Evolutionary conservation across 2,797 vertebrate genomes (phyloP), one percentile per base, ranked within the genome.

Genomic region (Spinibarbus caldwelli): DNA sequence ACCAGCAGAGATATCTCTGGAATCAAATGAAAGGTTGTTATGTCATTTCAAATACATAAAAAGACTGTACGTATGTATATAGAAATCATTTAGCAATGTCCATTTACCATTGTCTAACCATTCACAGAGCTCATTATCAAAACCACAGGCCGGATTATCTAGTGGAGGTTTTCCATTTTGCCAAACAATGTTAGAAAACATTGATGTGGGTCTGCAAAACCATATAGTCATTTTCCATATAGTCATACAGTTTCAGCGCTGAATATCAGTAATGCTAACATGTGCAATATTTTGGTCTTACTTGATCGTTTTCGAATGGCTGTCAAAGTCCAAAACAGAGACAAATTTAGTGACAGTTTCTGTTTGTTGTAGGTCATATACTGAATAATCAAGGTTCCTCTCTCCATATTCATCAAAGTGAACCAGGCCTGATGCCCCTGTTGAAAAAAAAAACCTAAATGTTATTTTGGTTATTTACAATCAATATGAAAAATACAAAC

Each of bases 261-360:
- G 2, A 78, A 21, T 8, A 75, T 84, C 19, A 23, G 45, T 15
- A 5, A 21, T 21, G 0, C 11, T 17, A 49, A 23, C 29, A 57
- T 11, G 6, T 45, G 1, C 5, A 41, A 34, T 72, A 75, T 54
- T 66, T 76, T 87, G 23, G 47, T 54, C 67, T 91, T 92, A 97
- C 96, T 95, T 94, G 86, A 97, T 68, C 6, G 14, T 86, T 94
- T 95, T 96, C 87, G 91, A 90, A 68, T 89, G 88, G 80, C 96
- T 96, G 84, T 97, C 94, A 85, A 95, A 97, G 68, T 95, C 89
- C 62, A 97, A 95, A 85, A 97, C 90, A 43, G 96, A 91, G 26
- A 97, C 93, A 89, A 96, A 96, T 66, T 93, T 88, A 2, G 87
- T 86, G 38, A 8, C 0, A 2, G 93, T 92, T 71, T 89, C 91